These are phyloP conservation scores for Agriopis aurantiaria DNA, from an alignment of 2,888 invertebrate genomes.

Conservation along the genomic window DNA sequence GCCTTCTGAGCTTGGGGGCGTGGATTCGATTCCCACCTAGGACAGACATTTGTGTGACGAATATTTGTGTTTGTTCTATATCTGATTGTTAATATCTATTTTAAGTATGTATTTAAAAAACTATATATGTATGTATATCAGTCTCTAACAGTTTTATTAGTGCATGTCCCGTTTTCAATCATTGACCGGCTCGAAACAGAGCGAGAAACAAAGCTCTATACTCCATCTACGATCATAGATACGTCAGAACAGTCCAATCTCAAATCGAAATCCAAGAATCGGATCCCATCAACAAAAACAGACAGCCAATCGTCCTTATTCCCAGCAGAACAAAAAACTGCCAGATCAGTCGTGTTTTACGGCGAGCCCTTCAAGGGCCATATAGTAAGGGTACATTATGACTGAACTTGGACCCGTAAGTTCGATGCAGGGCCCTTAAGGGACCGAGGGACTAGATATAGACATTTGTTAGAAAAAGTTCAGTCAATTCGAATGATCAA, in stretches of 20 bases:
- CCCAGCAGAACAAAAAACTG: constrained; percentile 50
- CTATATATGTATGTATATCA: too few species aligned
- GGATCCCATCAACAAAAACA: constrained; percentile 32
- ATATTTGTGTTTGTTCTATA: too few species aligned
- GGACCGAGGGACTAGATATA: constrained; percentile 33
- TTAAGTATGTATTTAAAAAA: too few species aligned
- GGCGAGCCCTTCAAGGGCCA: constrained; percentile 41
- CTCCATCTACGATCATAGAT: constrained; percentile 3
- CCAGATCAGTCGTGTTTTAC: constrained; percentile 46
- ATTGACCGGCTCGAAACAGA: background rate
- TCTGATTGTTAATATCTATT: too few species aligned
- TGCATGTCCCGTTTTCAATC: too few species aligned
- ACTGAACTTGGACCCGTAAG: constrained; percentile 32
- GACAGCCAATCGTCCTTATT: constrained; percentile 38
- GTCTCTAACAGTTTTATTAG: too few species aligned
- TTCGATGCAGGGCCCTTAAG: constrained; percentile 41
- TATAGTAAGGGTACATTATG: constrained; percentile 45
- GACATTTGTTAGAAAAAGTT: background rate
- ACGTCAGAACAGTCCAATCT: constrained; percentile 22
- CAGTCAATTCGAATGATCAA: background rate
- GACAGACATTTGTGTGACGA: too few species aligned
- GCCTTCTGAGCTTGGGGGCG: too few species aligned
- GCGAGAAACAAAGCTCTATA: background rate
- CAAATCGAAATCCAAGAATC: constrained; percentile 22
- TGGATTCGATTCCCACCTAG: too few species aligned